These are phyloP conservation scores for Albula glossodonta DNA, from an alignment of 2,113 vertebrate genomes.

Conservation along the genomic window DNA sequence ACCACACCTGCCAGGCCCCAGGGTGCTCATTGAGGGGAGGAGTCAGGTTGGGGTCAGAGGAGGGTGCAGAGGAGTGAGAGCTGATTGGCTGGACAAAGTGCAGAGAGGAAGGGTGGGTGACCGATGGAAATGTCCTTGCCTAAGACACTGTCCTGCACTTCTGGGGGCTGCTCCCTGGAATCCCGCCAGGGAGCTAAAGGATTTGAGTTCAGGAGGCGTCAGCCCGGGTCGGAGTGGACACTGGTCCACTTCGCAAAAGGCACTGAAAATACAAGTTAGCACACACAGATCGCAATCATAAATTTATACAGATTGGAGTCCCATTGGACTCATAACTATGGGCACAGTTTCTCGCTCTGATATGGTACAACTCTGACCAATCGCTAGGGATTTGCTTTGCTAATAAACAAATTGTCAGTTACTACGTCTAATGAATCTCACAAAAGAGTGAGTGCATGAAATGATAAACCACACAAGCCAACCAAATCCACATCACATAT, in stretches of 20 bases:
- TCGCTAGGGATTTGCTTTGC: too few relatives aligned
- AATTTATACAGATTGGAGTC: not conserved
- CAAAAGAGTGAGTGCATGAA: too few relatives aligned
- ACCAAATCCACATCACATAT: too few relatives aligned
- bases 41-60: constrained; percentile 11
- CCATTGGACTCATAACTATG: too few relatives aligned
- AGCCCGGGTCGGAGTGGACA: constrained; percentile 72
- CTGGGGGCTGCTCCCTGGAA: constrained; percentile 76
- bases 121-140: constrained; percentile 68
- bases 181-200: constrained; percentile 77
- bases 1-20: not conserved
- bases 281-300: constrained; percentile 51
- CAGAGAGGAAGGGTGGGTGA: constrained; percentile 47
- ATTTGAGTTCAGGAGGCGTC: constrained; percentile 77
- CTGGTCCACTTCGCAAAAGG: constrained; percentile 78
- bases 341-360: too few relatives aligned
- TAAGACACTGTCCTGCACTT: constrained; percentile 79
- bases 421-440: too few relatives aligned
- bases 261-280: constrained; percentile 76
- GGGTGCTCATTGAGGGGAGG: constrained; percentile 29
- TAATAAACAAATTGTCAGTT: too few relatives aligned
- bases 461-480: too few relatives aligned
- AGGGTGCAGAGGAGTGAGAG: constrained; percentile 39
- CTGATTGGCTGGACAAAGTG: constrained; percentile 47
- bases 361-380: too few relatives aligned